Evolutionary conservation across 2,888 invertebrate species (phyloP).

Genomic region (Lampropteryx suffumata): DNA sequence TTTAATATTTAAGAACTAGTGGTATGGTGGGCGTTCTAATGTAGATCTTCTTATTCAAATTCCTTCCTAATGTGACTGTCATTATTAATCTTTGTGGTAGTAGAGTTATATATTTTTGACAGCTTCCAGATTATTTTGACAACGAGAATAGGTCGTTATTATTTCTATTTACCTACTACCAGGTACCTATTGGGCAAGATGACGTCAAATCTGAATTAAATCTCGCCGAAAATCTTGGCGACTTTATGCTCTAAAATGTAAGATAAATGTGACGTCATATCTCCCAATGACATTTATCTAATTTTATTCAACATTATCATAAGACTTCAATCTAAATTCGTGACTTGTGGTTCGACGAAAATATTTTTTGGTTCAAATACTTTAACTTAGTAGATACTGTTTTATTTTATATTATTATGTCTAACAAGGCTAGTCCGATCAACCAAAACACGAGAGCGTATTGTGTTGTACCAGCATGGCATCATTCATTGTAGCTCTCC

Average conservation of each 20-base stretch:
- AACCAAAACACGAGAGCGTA: slow-evolving; percentile 56
- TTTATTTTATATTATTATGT: slow-evolving; percentile 3
- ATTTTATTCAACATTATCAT: no score
- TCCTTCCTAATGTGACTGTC: slow-evolving; percentile 26
- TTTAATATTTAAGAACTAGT: slow-evolving; percentile 38
- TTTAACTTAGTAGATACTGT: not conserved
- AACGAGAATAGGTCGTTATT: slow-evolving; percentile 1
- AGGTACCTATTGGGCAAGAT: no score
- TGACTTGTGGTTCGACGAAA: no score
- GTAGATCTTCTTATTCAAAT: slow-evolving; percentile 44
- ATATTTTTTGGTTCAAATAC: no score
- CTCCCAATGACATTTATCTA: no score
- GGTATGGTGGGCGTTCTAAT: slow-evolving; percentile 34
- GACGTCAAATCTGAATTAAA: no score
- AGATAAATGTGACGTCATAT: no score
- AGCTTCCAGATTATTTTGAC: slow-evolving; percentile 2
- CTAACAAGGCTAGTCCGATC: slow-evolving; percentile 52
- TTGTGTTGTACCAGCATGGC: slow-evolving; percentile 68
- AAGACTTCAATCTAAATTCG: no score
- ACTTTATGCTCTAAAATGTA: no score
- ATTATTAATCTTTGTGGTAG: slow-evolving; percentile 24
- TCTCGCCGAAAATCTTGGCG: no score
- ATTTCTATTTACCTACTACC: no score
- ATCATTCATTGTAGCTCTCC: slow-evolving; percentile 66
- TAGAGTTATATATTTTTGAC: slow-evolving; percentile 14